Evolutionary conservation across 1,140 invertebrate genomes (phyloP), one percentile per base, ranked within the genome.

Genomic region (Drosophila pectinifera): DNA sequence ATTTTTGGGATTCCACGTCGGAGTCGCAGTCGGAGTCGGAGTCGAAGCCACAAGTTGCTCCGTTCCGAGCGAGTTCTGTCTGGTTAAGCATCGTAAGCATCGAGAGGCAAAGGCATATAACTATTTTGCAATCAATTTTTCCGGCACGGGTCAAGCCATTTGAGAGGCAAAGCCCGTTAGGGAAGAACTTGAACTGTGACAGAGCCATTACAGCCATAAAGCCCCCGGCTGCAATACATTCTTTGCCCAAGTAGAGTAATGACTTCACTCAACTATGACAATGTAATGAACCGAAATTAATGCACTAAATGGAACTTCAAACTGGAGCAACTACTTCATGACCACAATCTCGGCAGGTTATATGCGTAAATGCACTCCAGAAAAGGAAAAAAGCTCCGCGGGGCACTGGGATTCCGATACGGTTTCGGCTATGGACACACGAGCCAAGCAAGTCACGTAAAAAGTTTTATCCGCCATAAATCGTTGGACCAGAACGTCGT

Each of bases 221-320:
- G n/a, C 31, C 61, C 26, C 26, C 0, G 31, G 13, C 36, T 45
- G 59, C 11, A 39, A 42, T 53, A 73, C 45, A 67, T 83, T 73
- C 54, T 62, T 48, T 38, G 16, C 36, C 64, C 22, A 51, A 65
- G 34, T 42, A 11, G 61, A 68, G 59, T 43, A 53, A 59, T 39
- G 38, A 43, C 43, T 53, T 42, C 64, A 53, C 62, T 90, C 69
- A 80, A 69, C 80, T 89, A 73, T 89, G 84, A 90, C 85, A 74
- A 72, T 80, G 80, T 89, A 89, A 89, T 89, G 73, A 90, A 89
- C 73, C 84, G 73, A 89, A 78, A 80, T 89, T 89, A 80, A 74
- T 78, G 79, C 63, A 76, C 76, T 79, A 73, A 84, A 84, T 80
- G 56, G 73, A 77, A 86, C 78, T 79, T 45, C 24, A 78, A 89